Evolutionary conservation across 2,797 vertebrate genomes (phyloP).

Genomic region (Graptemys geographica): DNA sequence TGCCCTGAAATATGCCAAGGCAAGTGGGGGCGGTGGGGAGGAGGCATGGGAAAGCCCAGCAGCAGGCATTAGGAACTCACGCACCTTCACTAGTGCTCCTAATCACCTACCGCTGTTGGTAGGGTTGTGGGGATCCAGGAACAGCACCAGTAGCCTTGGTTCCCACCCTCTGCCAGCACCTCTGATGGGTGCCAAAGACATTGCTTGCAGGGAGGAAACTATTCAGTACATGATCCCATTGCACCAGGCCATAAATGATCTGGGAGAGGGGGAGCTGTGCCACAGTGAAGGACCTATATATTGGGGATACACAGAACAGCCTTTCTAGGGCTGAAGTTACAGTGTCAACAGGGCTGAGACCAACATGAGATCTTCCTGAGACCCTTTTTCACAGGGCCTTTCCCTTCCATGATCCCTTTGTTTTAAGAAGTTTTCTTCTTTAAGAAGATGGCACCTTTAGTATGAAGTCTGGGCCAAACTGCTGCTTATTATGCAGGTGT

Average conservation of each 20-base stretch:
- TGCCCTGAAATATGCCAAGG: neutral
- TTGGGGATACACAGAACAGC: neutral
- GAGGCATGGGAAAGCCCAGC: neutral
- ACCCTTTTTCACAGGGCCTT: neutral
- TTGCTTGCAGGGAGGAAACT: neutral
- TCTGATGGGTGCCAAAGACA: neutral
- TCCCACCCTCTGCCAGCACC: neutral
- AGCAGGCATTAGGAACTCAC: neutral
- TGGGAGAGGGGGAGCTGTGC: neutral
- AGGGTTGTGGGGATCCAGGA: neutral
- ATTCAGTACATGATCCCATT: neutral
- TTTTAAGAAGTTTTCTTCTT: neutral
- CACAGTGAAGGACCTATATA: neutral
- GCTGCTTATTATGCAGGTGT: neutral
- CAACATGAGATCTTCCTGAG: neutral
- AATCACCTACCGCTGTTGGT: neutral
- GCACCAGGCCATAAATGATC: neutral
- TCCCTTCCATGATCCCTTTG: neutral
- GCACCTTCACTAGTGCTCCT: neutral
- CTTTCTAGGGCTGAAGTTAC: neutral
- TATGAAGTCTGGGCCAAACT: neutral
- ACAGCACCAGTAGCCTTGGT: neutral
- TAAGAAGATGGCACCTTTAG: neutral
- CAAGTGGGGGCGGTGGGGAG: neutral
- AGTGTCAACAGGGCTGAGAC: neutral